phyloP scores from a whole-genome alignment of 2,888 invertebrate species.

The Orgyia antiqua region DNA sequence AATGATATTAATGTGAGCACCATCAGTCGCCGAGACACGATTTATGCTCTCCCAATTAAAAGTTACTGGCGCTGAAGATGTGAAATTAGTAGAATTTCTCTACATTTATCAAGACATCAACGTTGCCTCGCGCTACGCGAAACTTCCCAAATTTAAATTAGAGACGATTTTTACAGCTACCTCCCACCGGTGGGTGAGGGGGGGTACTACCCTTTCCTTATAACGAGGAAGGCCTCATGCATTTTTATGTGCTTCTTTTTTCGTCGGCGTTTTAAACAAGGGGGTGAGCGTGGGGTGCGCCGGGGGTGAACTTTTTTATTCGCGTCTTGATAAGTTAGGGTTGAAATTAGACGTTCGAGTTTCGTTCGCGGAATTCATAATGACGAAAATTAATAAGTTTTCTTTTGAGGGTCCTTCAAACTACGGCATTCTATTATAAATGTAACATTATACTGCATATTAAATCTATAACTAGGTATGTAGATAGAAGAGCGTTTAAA shows the following conservation, averaged over 20 bases:
- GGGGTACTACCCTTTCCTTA: slow-evolving; percentile 77
- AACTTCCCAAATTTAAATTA: slow-evolving; percentile 79
- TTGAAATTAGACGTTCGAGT: slow-evolving; percentile 79
- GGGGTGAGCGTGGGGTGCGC: slow-evolving; percentile 72
- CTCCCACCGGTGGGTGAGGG: slow-evolving; percentile 63
- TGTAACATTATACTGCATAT: background rate
- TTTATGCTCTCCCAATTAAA: slow-evolving; percentile 76
- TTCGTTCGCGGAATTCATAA: slow-evolving; percentile 79
- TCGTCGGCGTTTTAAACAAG: slow-evolving; percentile 79
- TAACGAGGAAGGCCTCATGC: slow-evolving; percentile 80
- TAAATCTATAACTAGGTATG: slow-evolving; percentile 11
- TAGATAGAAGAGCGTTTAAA: too few species aligned
- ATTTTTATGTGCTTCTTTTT: slow-evolving; percentile 80
- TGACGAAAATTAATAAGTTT: slow-evolving; percentile 79
- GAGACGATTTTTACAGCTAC: slow-evolving; percentile 79
- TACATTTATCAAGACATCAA: slow-evolving; percentile 78
- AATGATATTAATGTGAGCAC: slow-evolving; percentile 64
- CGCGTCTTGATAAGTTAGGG: slow-evolving; percentile 80
- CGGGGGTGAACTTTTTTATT: slow-evolving; percentile 76
- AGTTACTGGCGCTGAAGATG: slow-evolving; percentile 69
- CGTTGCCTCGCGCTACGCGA: slow-evolving; percentile 69
- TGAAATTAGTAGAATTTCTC: slow-evolving; percentile 73
- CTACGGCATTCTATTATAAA: slow-evolving; percentile 32
- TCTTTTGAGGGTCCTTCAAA: slow-evolving; percentile 68
- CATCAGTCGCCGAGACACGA: slow-evolving; percentile 56